Conservation (phyloP, 2,888 invertebrate species). For the Operophtera brumata region DNA sequence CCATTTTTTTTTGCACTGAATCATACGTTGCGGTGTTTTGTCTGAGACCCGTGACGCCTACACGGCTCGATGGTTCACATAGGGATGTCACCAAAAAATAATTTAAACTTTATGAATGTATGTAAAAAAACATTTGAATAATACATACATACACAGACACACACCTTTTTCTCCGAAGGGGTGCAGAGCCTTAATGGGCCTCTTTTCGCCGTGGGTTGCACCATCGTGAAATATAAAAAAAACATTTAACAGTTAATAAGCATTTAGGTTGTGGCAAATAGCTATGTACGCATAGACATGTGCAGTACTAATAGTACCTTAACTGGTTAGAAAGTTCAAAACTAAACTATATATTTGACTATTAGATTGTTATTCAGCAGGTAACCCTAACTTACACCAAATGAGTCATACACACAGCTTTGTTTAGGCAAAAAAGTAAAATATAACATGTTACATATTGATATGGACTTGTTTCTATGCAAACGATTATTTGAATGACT, state of each 20-base stretch:
- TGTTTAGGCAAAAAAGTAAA: slow-evolving; percentile 21
- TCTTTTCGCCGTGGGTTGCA: too few relatives aligned
- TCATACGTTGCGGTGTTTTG: slow-evolving; percentile 24
- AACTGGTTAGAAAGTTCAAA: too few relatives aligned
- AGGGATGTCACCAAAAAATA: slow-evolving; percentile 17
- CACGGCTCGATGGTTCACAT: slow-evolving; percentile 9
- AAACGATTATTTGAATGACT: slow-evolving; percentile 13
- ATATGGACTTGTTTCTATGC: slow-evolving; percentile 11
- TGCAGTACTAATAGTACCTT: too few relatives aligned
- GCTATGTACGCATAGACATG: too few relatives aligned
- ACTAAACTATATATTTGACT: too few relatives aligned
- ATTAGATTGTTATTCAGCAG: background rate
- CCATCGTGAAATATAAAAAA: too few relatives aligned
- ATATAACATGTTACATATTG: slow-evolving; percentile 7
- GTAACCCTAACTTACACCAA: slow-evolving; percentile 11
- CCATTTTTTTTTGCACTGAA: slow-evolving; percentile 22
- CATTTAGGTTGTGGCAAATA: too few relatives aligned
- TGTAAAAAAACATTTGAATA: too few relatives aligned
- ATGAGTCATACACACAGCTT: slow-evolving; percentile 14
- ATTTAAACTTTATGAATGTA: background rate
- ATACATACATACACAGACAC: too few relatives aligned
- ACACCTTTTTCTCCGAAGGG: too few relatives aligned
- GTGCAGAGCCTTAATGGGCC: too few relatives aligned
- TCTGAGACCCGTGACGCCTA: slow-evolving; percentile 26
- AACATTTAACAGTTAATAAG: too few relatives aligned